These are phyloP conservation scores for Uloborus plumipes DNA, from an alignment of 2,888 invertebrate genomes.

Conservation along the genomic window DNA sequence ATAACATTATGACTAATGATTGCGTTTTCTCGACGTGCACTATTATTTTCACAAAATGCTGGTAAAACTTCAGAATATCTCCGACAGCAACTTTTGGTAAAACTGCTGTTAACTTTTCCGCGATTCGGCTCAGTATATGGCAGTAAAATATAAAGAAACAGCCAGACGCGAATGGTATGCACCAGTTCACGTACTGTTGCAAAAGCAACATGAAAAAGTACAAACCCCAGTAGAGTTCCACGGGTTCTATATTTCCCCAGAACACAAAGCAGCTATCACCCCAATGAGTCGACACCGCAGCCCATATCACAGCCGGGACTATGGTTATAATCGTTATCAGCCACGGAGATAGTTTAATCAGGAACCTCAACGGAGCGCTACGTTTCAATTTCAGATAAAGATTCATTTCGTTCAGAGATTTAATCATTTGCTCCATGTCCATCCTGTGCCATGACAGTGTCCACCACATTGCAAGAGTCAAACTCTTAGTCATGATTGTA, in stretches of 20 bases:
- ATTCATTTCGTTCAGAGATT: conserved; percentile 4
- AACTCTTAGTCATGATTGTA: conserved; percentile 24
- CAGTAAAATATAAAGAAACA: conserved; percentile 33
- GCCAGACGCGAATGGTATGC: conserved; percentile 28
- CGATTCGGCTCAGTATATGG: conserved; percentile 17
- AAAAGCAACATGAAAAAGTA: conserved; percentile 24
- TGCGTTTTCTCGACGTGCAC: conserved; percentile 18
- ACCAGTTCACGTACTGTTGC: conserved; percentile 48
- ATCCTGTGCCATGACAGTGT: conserved; percentile 15
- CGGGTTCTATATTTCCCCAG: conserved; percentile 7
- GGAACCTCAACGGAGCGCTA: background rate
- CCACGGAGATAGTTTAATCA: conserved; percentile 10
- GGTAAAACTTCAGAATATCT: conserved; percentile 26
- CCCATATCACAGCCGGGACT: conserved; percentile 23
- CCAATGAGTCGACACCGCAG: conserved; percentile 5
- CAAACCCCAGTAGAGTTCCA: background rate
- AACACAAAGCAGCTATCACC: conserved; percentile 26
- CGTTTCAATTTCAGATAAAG: background rate
- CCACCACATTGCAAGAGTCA: conserved; percentile 40
- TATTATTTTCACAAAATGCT: conserved; percentile 15
- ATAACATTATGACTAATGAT: conserved; percentile 23
- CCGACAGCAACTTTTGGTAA: too few relatives aligned
- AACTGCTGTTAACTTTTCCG: background rate
- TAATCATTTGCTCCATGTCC: conserved; percentile 5
- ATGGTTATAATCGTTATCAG: conserved; percentile 18